Base-by-base conservation (phyloP, 2,888 invertebrate genomes). In the Andrena camellia region DNA sequence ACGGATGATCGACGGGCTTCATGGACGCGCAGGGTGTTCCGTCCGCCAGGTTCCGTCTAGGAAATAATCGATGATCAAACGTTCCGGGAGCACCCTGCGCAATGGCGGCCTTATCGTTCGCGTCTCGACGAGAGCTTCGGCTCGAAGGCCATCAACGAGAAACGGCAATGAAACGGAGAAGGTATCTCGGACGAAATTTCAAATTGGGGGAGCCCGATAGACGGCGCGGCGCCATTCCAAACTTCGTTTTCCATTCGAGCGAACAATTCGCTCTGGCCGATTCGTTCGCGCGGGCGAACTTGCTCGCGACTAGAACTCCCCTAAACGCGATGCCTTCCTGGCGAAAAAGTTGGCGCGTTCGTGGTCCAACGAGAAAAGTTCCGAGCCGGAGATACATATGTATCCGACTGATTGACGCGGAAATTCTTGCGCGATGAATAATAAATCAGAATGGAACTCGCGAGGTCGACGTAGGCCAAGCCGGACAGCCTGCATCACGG, bases 401-500 rank as follows among this genome's bases (percentile, higher is more conserved):
- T 20, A 52, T 17, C 42, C 13, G 42, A 13, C 42, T 57, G 57
- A 57, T 57, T 13, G 23, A 57, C 57, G 57, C 26, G 57, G 1
- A 26, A 57, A 57, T 23, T 57, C 23, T 57, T 26, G 57, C 57
- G 23, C 57, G 57, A 13, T 8, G 26, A 23, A 13, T 57, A 26
- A 13, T 5, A 4, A 23, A 60, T 23, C 1, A 2, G 20, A 63
- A 63, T 20, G 63, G 63, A 42, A 33, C 67, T 57, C 62, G 64
- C 48, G 62, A 64, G 69, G 26, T 59, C 42, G 64, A 63, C 48
- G 60, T 29, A 64, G 71, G 29, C 80, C 20, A 68, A 69, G 77
- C 77, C 68, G 48, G 77, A 72, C 81, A 73, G 76, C 72, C 72
- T 77, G 60, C 73, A 73, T 54, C 69, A 33, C 66, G 35, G 66